A percentile compares a stretch with the other conserved stretches of the same genome.
Evolutionary conservation across 2,113 vertebrate genomes (phyloP).

Genomic region (Drymodes brunneopygia): DNA sequence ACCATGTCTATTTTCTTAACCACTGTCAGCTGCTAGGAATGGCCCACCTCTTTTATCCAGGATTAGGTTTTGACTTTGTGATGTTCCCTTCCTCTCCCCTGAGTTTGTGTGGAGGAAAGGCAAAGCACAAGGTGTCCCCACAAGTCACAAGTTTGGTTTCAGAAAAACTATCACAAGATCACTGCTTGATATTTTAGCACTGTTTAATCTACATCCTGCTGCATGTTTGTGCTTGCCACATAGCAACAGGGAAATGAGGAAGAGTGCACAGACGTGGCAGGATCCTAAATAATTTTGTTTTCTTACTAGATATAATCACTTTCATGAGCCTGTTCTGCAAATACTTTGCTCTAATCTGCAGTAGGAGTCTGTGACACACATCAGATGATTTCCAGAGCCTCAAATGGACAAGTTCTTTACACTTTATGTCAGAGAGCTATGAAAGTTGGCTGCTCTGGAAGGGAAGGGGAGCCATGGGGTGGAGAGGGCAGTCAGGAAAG

Average conservation of each 20-base stretch:
- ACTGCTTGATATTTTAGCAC: background rate
- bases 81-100: background rate
- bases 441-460: background rate
- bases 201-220: background rate
- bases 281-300: background rate
- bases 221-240: background rate
- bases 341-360: background rate
- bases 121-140: background rate
- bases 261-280: background rate
- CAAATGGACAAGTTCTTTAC: background rate
- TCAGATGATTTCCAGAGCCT: background rate
- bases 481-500: background rate
- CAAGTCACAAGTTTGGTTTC: background rate
- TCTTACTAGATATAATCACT: background rate
- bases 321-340: background rate
- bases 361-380: background rate
- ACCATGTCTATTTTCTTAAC: background rate
- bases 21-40: background rate
- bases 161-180: background rate
- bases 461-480: background rate
- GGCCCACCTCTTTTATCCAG: background rate
- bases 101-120: background rate
- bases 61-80: background rate
- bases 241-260: background rate
- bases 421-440: background rate